Evolutionary conservation across 1,140 invertebrate species (phyloP), one percentile per base, ranked within the genome.

Genomic region (Leptinotarsa defecta): DNA sequence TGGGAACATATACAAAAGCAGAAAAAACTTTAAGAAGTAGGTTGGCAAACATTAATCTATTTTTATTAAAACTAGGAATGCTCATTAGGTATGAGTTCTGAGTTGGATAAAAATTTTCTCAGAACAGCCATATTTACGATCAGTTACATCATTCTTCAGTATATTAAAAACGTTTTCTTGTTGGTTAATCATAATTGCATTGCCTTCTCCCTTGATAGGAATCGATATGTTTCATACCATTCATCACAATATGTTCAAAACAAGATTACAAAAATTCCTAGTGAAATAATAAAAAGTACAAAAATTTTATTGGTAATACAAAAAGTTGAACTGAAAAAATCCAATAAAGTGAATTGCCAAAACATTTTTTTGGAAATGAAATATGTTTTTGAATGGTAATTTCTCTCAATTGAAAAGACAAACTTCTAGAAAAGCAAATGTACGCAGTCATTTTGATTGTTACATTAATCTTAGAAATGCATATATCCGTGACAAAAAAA

Each of bases 171-270:
- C 0, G 2, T 43, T 43, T 43, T 11, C 34, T 43, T 43, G 34
- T 43, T 43, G 1, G 11, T 11, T 43, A 43, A 11, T 11, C 34
- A 43, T 8, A 43, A 3, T 43, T 43, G 8, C 34, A 43, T 43
- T 43, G 34, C 6, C 34, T 43, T 43, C 8, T 43, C 4, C 52
- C 34, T 43, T 11, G 34, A 43, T 43, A 11, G 34, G 52, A 15
- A 57, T 57, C 13, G 52, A 57, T 57, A 57, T 57, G 52, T 57
- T 57, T 57, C 52, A 19, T 57, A 57, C 52, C 52, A 57, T 57
- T 57, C 13, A 57, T 57, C n/a, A 15, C 52, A 57, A 57, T 43
- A 43, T 43, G 34, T 43, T 17, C 17, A 57, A 19, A 17, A 57
- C 15, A 57, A 57, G 4, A 15, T 57, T 57, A 57, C 13, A 57